phyloP scores from a whole-genome alignment of 2,113 vertebrate genomes.

The Guaruba guarouba region DNA sequence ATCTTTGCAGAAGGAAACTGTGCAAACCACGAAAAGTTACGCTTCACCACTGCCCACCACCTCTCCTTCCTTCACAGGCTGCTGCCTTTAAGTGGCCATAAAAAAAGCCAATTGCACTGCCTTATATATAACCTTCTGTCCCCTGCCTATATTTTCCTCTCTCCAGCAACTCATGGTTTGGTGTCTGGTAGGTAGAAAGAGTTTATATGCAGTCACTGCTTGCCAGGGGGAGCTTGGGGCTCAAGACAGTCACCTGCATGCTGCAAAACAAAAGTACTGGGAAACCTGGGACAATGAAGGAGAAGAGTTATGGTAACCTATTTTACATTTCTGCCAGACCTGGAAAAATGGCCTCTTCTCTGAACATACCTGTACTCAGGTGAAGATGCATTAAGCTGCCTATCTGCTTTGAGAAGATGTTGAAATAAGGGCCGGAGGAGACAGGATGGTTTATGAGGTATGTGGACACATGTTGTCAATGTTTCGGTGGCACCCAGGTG shows the following conservation, averaged over 20 bases:
- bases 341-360: neutral
- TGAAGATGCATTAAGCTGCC: neutral
- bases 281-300: neutral
- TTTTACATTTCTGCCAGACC: neutral
- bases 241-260: neutral
- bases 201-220: neutral
- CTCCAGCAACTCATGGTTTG: neutral
- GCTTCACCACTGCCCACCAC: neutral
- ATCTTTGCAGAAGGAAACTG: neutral
- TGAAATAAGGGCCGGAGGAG: neutral
- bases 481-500: neutral
- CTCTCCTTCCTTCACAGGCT: neutral
- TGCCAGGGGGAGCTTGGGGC: neutral
- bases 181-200: neutral
- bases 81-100: neutral
- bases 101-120: neutral
- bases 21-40: neutral
- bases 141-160: neutral
- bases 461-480: fast-evolving
- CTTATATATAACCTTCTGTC: neutral
- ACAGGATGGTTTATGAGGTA: neutral
- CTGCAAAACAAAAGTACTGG: neutral
- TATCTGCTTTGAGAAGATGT: neutral
- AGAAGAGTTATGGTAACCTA: neutral
- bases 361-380: neutral